Conservation (phyloP, 2,113 vertebrate species). For the Glareola pratincola region DNA sequence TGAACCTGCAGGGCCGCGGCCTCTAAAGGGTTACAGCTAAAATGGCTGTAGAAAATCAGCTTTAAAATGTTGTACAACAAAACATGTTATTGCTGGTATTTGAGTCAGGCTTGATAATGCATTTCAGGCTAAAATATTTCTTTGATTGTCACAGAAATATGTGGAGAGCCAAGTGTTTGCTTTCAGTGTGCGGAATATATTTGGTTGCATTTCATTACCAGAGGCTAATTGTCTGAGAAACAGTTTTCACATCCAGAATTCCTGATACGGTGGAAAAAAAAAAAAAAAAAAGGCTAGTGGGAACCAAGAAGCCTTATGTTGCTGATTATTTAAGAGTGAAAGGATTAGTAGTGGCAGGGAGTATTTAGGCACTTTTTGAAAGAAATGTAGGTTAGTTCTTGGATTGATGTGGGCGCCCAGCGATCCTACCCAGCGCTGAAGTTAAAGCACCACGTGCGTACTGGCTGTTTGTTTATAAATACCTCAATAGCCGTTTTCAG, state of each 20-base stretch:
- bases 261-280: neutral
- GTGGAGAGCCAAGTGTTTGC: constrained; percentile 60
- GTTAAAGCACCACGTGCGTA: neutral
- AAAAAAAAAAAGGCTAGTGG: neutral
- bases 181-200: constrained; percentile 53
- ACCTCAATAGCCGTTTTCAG: constrained; percentile 36
- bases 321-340: constrained; percentile 63
- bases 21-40: constrained; percentile 66
- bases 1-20: neutral
- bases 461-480: constrained; percentile 49
- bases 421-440: neutral
- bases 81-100: constrained; percentile 76
- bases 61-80: constrained; percentile 76
- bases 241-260: constrained; percentile 62
- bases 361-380: constrained; percentile 47
- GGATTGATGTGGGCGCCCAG: constrained; percentile 12
- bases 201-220: constrained; percentile 70
- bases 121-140: constrained; percentile 77
- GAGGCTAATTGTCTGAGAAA: constrained; percentile 71
- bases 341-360: constrained; percentile 22
- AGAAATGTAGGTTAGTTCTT: constrained; percentile 6
- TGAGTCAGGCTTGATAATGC: constrained; percentile 75
- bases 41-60: constrained; percentile 69
- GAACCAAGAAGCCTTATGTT: neutral
- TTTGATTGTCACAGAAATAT: constrained; percentile 77